Evolutionary conservation across 2,888 invertebrate species (phyloP).

Genomic region (Drosophila melanosoma): DNA sequence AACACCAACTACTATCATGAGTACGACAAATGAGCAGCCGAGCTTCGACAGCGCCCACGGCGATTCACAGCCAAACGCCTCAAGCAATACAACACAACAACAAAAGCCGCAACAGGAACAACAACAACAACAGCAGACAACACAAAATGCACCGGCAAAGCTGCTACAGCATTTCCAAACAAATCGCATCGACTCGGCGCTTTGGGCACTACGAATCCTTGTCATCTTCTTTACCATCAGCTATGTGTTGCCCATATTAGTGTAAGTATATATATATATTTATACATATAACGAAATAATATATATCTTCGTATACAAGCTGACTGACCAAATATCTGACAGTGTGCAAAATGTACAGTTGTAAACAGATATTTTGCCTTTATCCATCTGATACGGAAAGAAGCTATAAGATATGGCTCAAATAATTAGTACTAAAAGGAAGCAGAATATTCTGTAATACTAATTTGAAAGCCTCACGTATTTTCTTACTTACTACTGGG

Average conservation of each 20-base stretch:
- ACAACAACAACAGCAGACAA: conserved; percentile 46
- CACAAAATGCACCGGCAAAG: conserved; percentile 74
- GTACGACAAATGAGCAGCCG: conserved; percentile 66
- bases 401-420: not conserved
- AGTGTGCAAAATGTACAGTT: not conserved
- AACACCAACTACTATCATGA: conserved; percentile 60
- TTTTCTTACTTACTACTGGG: not conserved
- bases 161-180: conserved; percentile 90
- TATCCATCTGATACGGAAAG: too few species aligned
- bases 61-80: conserved; percentile 38
- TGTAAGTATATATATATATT: conserved; percentile 87
- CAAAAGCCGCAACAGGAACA: conserved; percentile 57
- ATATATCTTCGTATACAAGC: not conserved
- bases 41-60: conserved; percentile 57
- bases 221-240: conserved; percentile 93
- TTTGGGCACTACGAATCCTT: conserved; percentile 94
- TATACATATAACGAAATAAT: not conserved
- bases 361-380: not conserved
- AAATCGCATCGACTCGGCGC: conserved; percentile 94
- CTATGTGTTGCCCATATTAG: conserved; percentile 95
- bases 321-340: not conserved
- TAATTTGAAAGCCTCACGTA: not conserved
- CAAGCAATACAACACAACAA: conserved; percentile 40
- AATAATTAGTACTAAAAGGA: not conserved
- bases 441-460: not conserved